phyloP scores from a whole-genome alignment of 1,140 invertebrate species.

The Brachionus manjavacas region DNA sequence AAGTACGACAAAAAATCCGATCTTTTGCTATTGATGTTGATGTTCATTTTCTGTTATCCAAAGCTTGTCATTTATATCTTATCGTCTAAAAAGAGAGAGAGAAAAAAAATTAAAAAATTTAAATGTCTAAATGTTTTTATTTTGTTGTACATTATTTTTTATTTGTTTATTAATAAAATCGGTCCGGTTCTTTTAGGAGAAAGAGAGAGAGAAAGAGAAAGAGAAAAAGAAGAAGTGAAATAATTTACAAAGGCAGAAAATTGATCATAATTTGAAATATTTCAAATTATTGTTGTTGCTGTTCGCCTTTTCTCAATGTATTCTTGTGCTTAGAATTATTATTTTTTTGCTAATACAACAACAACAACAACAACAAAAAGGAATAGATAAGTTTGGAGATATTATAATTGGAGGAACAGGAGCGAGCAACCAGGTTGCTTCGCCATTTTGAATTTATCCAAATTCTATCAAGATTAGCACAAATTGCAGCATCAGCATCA shows the following conservation, averaged over 20 bases:
- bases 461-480: not conserved
- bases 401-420: not conserved
- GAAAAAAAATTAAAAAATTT: no score
- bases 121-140: no score
- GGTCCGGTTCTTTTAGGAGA: not conserved
- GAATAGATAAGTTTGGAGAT: not conserved
- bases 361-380: no score
- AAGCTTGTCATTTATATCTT: not conserved
- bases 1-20: not conserved
- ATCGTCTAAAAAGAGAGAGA: not conserved
- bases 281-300: not conserved
- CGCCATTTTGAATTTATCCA: conserved; percentile 2
- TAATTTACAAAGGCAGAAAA: not conserved
- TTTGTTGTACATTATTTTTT: no score
- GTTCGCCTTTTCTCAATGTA: not conserved
- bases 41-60: not conserved
- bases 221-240: not conserved
- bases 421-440: not conserved
- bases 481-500: not conserved
- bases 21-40: not conserved
- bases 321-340: not conserved
- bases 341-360: not conserved
- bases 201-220: not conserved
- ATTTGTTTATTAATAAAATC: no score
- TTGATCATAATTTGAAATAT: conserved; percentile 31